These are phyloP conservation scores for Phalera bucephala DNA, from an alignment of 2,888 invertebrate genomes.

Conservation along the genomic window DNA sequence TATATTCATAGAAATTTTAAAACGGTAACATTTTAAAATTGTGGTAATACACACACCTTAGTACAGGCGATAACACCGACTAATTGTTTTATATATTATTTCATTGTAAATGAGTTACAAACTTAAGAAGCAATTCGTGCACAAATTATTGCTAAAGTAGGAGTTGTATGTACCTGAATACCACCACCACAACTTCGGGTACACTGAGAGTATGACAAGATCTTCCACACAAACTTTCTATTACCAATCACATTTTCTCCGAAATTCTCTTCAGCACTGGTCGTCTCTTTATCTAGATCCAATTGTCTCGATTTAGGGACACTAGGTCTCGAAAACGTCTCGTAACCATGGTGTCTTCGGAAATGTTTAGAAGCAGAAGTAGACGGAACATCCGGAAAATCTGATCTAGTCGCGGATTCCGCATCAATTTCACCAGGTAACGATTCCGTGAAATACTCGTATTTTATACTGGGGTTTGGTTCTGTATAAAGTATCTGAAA, in stretches of 20 bases:
- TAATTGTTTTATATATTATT: too few relatives aligned
- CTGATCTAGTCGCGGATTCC: conserved; percentile 45
- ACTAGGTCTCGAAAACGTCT: conserved; percentile 41
- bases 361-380: conserved; percentile 58
- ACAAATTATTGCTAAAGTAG: too few relatives aligned
- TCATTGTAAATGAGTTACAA: too few relatives aligned
- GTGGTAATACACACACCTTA: too few relatives aligned
- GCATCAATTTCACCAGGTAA: conserved; percentile 64
- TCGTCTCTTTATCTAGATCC: conserved; percentile 41
- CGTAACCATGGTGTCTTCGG: conserved; percentile 62
- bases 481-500: conserved; percentile 91
- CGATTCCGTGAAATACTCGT: conserved; percentile 92
- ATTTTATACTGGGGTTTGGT: conserved; percentile 94
- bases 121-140: too few relatives aligned
- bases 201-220: conserved; percentile 90
- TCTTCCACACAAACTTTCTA: conserved; percentile 89
- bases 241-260: conserved; percentile 64
- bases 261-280: conserved; percentile 39
- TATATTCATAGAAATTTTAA: too few relatives aligned
- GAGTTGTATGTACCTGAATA: conserved; percentile 85
- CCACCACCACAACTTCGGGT: conserved; percentile 92
- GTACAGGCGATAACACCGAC: too few relatives aligned
- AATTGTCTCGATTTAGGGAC: conserved; percentile 34
- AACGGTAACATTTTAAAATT: too few relatives aligned
- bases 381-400: conserved; percentile 40